phyloP scores from a whole-genome alignment of 2,888 invertebrate genomes.

The Pachliopta kotzebuea region DNA sequence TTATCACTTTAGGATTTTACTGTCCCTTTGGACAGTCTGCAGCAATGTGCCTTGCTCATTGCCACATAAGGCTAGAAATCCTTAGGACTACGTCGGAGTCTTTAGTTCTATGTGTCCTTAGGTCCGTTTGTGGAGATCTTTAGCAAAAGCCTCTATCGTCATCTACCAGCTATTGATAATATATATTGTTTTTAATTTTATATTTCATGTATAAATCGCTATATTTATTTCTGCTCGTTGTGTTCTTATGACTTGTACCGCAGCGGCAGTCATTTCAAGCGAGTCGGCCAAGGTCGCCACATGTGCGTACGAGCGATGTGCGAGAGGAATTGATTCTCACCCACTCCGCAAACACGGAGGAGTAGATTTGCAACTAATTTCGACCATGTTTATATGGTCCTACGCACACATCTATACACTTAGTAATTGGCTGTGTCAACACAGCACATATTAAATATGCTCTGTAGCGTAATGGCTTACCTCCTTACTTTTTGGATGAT shows the following conservation, averaged over 20 bases:
- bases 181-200: too few relatives aligned
- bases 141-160: too few relatives aligned
- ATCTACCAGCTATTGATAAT: too few relatives aligned
- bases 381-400: slow-evolving; percentile 14
- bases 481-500: too few relatives aligned
- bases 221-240: not conserved
- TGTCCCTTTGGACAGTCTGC: too few relatives aligned
- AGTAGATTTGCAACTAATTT: slow-evolving; percentile 8
- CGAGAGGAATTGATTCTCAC: slow-evolving; percentile 38
- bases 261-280: slow-evolving; percentile 33
- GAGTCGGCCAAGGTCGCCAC: slow-evolving; percentile 43
- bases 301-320: slow-evolving; percentile 33
- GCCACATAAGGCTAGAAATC: too few relatives aligned
- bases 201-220: not conserved
- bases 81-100: too few relatives aligned
- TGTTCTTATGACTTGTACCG: slow-evolving; percentile 23
- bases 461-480: not conserved
- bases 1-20: too few relatives aligned
- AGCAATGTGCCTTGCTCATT: too few relatives aligned
- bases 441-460: too few relatives aligned
- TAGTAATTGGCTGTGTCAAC: not conserved
- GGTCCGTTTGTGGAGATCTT: too few relatives aligned
- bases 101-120: too few relatives aligned
- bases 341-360: slow-evolving; percentile 20
- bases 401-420: not conserved